phyloP scores from a whole-genome alignment of 2,113 vertebrate species.

The Anser cygnoides region DNA sequence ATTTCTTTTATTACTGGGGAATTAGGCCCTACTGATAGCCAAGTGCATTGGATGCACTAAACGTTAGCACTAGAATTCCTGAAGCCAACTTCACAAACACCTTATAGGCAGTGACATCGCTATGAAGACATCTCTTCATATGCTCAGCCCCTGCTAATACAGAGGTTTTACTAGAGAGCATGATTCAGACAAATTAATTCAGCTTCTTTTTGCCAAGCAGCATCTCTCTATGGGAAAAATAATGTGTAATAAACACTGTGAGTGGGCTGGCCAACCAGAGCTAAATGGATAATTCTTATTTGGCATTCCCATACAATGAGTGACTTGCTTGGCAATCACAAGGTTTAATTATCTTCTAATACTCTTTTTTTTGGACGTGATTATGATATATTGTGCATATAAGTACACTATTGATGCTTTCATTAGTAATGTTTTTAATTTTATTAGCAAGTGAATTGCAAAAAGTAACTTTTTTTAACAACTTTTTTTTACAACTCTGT shows the following conservation, averaged over 20 bases:
- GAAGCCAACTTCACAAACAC: not conserved
- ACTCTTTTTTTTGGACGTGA: not conserved
- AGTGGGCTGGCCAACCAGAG: not conserved
- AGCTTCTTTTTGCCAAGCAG: not conserved
- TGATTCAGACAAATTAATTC: not conserved
- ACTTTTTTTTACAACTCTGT: not conserved
- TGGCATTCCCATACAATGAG: not conserved
- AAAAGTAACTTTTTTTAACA: no score
- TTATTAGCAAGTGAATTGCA: no score
- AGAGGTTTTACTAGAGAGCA: not conserved
- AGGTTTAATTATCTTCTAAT: conserved; percentile 24
- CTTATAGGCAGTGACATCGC: not conserved
- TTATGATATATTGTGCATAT: not conserved
- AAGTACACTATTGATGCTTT: not conserved
- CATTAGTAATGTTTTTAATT: not conserved
- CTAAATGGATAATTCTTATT: conserved; percentile 3
- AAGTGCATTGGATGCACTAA: not conserved
- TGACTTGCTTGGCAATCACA: conserved; percentile 6
- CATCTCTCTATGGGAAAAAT: not conserved
- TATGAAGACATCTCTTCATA: not conserved
- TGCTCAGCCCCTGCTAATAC: not conserved
- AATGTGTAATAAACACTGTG: not conserved
- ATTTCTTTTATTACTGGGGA: not conserved
- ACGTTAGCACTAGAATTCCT: not conserved
- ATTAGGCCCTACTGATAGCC: not conserved